Percentiles rank a stretch among this genome's conserved stretches.
phyloP scores from a whole-genome alignment of 2,888 invertebrate genomes.

The Lissonota sp. region DNA sequence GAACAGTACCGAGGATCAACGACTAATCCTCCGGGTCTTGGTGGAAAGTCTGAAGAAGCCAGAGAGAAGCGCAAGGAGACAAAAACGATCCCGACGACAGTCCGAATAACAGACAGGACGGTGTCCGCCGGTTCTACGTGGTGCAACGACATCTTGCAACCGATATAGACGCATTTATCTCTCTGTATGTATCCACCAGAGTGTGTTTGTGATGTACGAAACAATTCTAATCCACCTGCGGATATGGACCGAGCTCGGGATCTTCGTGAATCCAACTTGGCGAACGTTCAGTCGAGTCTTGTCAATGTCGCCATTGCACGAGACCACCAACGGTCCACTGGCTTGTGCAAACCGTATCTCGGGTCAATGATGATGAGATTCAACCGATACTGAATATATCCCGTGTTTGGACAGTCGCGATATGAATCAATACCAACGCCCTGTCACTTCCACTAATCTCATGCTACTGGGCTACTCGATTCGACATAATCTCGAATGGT shows the following conservation, averaged over 20 bases:
- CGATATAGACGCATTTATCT: no score
- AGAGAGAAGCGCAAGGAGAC: conserved; percentile 5
- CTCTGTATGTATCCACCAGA: no score
- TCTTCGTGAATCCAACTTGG: background rate
- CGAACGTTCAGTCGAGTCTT: background rate
- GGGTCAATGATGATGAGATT: no score
- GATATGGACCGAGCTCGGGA: background rate
- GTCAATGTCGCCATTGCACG: background rate
- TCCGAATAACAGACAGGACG: conserved; percentile 8
- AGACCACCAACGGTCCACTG: background rate
- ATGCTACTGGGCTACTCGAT: no score
- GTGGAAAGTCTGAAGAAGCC: conserved; percentile 14
- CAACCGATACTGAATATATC: no score
- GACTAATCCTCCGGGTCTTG: conserved; percentile 29
- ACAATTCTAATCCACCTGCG: no score
- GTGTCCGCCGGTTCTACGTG: background rate
- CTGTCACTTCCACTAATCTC: no score
- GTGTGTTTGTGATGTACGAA: no score
- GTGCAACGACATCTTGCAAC: no score
- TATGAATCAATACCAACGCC: no score
- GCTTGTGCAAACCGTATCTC: background rate
- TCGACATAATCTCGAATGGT: no score
- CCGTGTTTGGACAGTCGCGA: no score
- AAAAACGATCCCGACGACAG: conserved; percentile 12
- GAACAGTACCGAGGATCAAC: background rate